phyloP scores from a whole-genome alignment of 2,113 vertebrate species.

The Probosciger aterrimus region DNA sequence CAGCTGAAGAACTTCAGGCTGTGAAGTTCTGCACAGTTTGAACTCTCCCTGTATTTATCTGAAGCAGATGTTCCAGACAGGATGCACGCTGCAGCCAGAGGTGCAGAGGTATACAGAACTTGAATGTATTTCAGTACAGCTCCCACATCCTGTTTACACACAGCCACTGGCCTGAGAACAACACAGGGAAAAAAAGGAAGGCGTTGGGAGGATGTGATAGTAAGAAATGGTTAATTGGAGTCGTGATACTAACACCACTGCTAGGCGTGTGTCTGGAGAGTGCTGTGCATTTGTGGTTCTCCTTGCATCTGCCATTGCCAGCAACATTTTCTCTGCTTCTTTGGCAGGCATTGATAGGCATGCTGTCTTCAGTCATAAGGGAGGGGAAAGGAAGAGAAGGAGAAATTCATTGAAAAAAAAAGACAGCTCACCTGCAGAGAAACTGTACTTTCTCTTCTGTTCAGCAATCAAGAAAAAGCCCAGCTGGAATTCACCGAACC shows the following conservation, averaged over 20 bases:
- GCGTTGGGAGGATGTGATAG: not conserved
- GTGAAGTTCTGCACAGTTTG: not conserved
- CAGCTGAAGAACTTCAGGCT: not conserved
- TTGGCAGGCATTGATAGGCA: not conserved
- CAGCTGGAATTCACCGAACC: not conserved
- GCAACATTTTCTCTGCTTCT: not conserved
- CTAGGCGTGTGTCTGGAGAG: not conserved
- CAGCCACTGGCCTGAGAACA: not conserved
- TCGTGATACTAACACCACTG: not conserved
- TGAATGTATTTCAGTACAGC: slow-evolving; percentile 5
- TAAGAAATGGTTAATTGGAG: not conserved
- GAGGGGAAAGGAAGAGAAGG: not conserved
- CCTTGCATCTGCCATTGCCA: not conserved
- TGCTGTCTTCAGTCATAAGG: not conserved
- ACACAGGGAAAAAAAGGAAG: not conserved
- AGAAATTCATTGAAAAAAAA: not conserved
- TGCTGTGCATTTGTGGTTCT: not conserved
- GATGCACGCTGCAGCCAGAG: slow-evolving; percentile 21
- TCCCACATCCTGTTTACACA: slow-evolving; percentile 64
- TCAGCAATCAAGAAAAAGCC: not conserved
- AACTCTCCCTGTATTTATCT: slow-evolving; percentile 32
- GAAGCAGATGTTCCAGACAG: slow-evolving; percentile 59
- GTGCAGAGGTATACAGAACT: slow-evolving; percentile 37
- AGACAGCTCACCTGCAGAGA: not conserved
- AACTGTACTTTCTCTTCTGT: not conserved